These are phyloP conservation scores for Numenius phaeopus DNA, from an alignment of 2,797 vertebrate genomes.

Conservation along the genomic window DNA sequence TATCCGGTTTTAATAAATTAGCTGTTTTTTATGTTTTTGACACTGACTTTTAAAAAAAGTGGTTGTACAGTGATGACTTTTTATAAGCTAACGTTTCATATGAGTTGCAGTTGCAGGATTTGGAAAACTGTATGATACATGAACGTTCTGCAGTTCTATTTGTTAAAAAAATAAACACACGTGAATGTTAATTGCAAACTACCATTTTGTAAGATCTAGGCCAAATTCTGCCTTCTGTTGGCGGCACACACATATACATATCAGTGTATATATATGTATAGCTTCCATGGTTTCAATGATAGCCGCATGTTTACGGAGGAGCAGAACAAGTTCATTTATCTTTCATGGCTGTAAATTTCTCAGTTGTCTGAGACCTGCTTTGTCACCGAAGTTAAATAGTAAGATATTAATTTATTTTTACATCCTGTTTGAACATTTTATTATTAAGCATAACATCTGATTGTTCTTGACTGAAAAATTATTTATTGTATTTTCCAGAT, in stretches of 20 bases:
- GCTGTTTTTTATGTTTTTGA: background rate
- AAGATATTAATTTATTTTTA: constrained; percentile 62
- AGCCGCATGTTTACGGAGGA: background rate
- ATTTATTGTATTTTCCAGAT: constrained; percentile 57
- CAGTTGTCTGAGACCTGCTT: constrained; percentile 1
- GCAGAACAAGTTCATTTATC: background rate
- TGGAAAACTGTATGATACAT: background rate
- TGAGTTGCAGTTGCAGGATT: background rate
- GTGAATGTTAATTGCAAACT: background rate
- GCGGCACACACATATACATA: background rate
- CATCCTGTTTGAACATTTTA: constrained; percentile 53
- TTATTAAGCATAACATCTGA: constrained; percentile 55
- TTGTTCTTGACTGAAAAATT: constrained; percentile 48
- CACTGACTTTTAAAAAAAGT: background rate
- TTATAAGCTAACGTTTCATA: constrained; percentile 41
- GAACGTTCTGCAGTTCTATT: background rate
- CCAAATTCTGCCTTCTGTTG: background rate
- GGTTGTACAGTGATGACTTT: constrained; percentile 47
- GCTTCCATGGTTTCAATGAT: background rate
- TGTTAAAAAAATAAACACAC: background rate
- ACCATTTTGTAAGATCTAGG: constrained; percentile 9
- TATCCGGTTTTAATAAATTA: constrained; percentile 21
- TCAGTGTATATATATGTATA: rapidly evolving
- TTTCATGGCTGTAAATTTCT: background rate
- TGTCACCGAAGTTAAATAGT: constrained; percentile 27